These are phyloP conservation scores for Ceryle rudis DNA, from an alignment of 2,797 vertebrate genomes.

Conservation along the genomic window DNA sequence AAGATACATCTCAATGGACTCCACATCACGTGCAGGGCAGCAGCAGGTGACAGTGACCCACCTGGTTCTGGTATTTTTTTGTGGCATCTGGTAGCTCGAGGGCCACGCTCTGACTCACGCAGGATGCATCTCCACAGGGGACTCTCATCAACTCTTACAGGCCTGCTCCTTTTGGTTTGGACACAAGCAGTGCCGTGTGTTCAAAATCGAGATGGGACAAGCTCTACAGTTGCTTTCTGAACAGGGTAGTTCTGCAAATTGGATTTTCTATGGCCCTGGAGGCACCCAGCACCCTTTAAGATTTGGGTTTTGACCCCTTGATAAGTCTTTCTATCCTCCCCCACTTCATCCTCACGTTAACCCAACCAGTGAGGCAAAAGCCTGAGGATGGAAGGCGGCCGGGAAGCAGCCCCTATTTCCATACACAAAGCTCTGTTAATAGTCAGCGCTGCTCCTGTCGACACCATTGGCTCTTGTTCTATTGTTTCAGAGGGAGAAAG, in stretches of 20 bases:
- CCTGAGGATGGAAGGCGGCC: not conserved
- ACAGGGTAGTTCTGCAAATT: accelerated
- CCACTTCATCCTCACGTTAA: not conserved
- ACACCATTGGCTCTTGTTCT: not conserved
- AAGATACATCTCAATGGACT: not conserved
- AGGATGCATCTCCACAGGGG: not conserved
- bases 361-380: not conserved
- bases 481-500: not conserved
- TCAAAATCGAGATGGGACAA: not conserved
- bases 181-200: accelerated
- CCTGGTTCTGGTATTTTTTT: not conserved
- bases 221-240: not conserved
- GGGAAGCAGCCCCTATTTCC: not conserved
- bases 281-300: not conserved
- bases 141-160: accelerated
- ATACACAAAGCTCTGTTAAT: not conserved
- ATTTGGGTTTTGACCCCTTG: not conserved
- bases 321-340: not conserved
- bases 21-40: not conserved
- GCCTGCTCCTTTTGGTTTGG: not conserved
- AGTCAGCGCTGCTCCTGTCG: not conserved
- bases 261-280: not conserved
- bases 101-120: not conserved
- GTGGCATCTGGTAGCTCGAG: not conserved
- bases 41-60: not conserved